Evolutionary conservation across 2,888 invertebrate genomes (phyloP), one percentile per base, ranked within the genome.

Genomic region (Philereme transversata): DNA sequence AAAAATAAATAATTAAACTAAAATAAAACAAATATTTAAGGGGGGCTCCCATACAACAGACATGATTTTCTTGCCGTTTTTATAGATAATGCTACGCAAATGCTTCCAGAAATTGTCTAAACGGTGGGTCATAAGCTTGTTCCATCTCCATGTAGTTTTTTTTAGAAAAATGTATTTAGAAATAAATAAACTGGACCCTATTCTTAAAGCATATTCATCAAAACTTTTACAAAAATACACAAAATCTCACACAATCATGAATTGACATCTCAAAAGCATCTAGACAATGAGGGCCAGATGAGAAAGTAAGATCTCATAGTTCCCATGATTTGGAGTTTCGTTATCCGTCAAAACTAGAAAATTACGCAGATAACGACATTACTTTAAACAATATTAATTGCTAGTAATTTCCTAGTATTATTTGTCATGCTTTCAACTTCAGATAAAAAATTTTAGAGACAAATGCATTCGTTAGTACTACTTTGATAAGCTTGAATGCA

Each of bases 261-360:
- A 66, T 63, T 58, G 60, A 60, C 50, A 53, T 59, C 49, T 60
- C 58, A 54, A 55, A 57, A 59, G 60, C 64, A 62, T 67, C 45
- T 45, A 22, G 44, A 65, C 61, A 67, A 56, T 47, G 62, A 67
- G 22, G 22, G 22, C 50, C 49, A 54, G 69, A 74, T 71, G 70
- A 51, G 72, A 74, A 71, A 70, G 56, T 38, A 11, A 60, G 61
- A 65, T 56, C 48, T 57, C 49, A 51, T 60, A 49, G 68, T 71
- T 76, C 75, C 59, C 76, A 76, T 68, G 58, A 43, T 71, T 71
- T 68, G 46, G 50, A 59, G 58, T 60, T 44, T 64, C 68, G 64
- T 68, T 68, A 65, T 57, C 51, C 60, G 62, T 58, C 66, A 62
- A 47, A 65, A 59, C 48, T 54, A 45, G 57, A 56, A 57, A 63